phyloP scores from a whole-genome alignment of 2,797 vertebrate species.

The Gila robusta region DNA sequence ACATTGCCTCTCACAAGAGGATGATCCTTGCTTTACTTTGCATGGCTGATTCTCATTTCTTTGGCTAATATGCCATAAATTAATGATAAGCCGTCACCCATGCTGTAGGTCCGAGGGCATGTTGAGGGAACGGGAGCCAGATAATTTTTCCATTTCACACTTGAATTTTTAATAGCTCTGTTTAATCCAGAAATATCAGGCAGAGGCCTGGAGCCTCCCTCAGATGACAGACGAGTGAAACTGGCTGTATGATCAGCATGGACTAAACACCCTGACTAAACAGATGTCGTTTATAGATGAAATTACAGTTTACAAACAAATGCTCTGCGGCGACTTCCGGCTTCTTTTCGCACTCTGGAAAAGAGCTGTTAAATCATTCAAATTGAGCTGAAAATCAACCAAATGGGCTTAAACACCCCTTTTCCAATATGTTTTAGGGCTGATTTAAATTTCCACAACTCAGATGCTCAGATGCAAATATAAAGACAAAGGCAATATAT shows the following conservation, averaged over 20 bases:
- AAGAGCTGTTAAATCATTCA: slow-evolving; percentile 11
- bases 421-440: not conserved
- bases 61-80: slow-evolving; percentile 63
- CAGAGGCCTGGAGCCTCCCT: slow-evolving; percentile 29
- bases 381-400: slow-evolving; percentile 9
- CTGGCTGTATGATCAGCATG: slow-evolving; percentile 17
- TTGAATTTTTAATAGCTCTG: slow-evolving; percentile 60
- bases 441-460: not conserved
- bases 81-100: slow-evolving; percentile 57
- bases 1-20: slow-evolving; percentile 42
- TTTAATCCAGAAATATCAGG: slow-evolving; percentile 52
- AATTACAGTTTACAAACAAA: slow-evolving; percentile 31
- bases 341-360: not conserved
- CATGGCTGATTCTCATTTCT: slow-evolving; percentile 57
- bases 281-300: slow-evolving; percentile 27
- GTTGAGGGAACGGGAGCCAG: slow-evolving; percentile 30
- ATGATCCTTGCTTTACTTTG: slow-evolving; percentile 41
- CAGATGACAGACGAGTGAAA: slow-evolving; percentile 25
- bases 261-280: slow-evolving; percentile 29
- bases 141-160: slow-evolving; percentile 62
- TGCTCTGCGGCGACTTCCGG: not conserved
- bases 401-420: not conserved
- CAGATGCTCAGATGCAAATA: not conserved
- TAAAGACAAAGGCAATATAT: not conserved
- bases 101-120: slow-evolving; percentile 50